These are phyloP conservation scores for Otis tarda DNA, from an alignment of 2,113 vertebrate genomes.

Conservation along the genomic window DNA sequence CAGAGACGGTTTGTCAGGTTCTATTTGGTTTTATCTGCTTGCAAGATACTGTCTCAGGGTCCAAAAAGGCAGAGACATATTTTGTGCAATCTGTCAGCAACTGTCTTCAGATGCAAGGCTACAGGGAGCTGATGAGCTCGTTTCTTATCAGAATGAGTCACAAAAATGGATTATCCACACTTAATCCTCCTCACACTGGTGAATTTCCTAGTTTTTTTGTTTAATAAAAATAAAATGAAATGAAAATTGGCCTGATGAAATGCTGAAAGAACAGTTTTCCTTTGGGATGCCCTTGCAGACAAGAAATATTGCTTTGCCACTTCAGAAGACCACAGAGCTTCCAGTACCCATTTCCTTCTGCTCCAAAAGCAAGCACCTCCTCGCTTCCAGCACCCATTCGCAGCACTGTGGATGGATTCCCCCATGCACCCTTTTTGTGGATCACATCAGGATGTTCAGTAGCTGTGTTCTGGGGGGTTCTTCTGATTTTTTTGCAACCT, in stretches of 20 bases:
- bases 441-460: not conserved
- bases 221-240: constrained; percentile 20
- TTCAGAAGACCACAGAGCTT: not conserved
- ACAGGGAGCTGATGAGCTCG: constrained; percentile 22
- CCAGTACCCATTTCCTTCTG: not conserved
- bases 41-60: constrained; percentile 29
- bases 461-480: not conserved
- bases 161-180: constrained; percentile 55
- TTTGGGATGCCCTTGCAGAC: not conserved
- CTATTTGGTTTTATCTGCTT: constrained; percentile 59
- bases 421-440: not conserved
- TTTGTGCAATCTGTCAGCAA: constrained; percentile 61
- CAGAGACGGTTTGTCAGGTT: constrained; percentile 49
- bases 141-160: constrained; percentile 53
- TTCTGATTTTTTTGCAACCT: not conserved
- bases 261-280: not conserved
- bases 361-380: not conserved
- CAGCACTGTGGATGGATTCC: not conserved
- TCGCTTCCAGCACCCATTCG: not conserved
- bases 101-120: constrained; percentile 45
- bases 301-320: not conserved
- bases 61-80: constrained; percentile 45
- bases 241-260: not conserved
- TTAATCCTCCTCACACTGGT: constrained; percentile 29
- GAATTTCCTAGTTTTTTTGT: constrained; percentile 19